Evolutionary conservation across 2,797 vertebrate species (phyloP).

Genomic region (Myripristis murdjan): DNA sequence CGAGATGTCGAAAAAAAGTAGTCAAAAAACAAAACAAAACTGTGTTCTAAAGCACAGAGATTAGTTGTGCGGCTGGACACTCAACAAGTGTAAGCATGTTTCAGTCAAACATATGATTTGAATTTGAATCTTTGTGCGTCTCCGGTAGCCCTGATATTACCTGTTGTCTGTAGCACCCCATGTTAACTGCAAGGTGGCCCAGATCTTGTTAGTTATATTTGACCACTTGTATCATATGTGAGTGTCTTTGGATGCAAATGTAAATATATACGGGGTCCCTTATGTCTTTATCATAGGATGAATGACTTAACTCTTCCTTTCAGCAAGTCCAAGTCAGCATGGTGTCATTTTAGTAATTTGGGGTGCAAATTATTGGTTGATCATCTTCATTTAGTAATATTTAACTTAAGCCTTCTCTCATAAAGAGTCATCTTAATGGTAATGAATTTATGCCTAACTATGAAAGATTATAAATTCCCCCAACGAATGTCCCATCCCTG

Average conservation of each 20-base stretch:
- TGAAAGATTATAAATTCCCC: constrained; percentile 51
- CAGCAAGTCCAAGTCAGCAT: constrained; percentile 49
- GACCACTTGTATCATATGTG: constrained; percentile 55
- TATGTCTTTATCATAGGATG: constrained; percentile 48
- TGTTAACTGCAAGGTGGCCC: constrained; percentile 51
- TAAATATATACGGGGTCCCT: constrained; percentile 33
- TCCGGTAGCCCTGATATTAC: not conserved
- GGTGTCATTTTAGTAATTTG: constrained; percentile 30
- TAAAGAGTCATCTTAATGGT: constrained; percentile 28
- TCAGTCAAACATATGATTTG: constrained; percentile 45
- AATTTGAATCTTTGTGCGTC: constrained; percentile 27
- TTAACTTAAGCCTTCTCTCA: constrained; percentile 25
- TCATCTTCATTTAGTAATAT: not conserved
- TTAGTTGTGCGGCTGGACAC: constrained; percentile 56
- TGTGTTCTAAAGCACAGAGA: constrained; percentile 29
- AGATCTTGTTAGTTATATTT: constrained; percentile 37
- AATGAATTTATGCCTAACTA: constrained; percentile 59
- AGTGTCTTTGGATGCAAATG: constrained; percentile 21
- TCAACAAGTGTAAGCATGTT: constrained; percentile 82
- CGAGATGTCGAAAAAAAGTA: constrained; percentile 47
- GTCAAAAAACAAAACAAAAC: too few relatives aligned
- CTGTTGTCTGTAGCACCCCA: constrained; percentile 19
- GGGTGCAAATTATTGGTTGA: constrained; percentile 26
- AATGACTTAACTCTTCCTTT: constrained; percentile 51
- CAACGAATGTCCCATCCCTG: constrained; percentile 35